These are phyloP conservation scores for Andrena praecox DNA, from an alignment of 2,888 invertebrate genomes.

Conservation along the genomic window DNA sequence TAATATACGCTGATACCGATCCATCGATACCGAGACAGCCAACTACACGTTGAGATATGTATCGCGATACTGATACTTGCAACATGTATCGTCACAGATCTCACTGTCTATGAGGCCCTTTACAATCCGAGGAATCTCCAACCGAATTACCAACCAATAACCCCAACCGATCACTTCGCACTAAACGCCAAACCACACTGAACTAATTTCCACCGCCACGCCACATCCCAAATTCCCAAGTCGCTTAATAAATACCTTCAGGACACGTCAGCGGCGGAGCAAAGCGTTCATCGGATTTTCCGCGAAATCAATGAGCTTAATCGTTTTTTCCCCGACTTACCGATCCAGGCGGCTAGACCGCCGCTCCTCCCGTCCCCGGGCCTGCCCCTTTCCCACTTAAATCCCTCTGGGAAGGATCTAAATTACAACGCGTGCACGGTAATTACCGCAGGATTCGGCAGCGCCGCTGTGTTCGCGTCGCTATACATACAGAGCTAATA, in stretches of 20 bases:
- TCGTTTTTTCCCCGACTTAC: slow-evolving; percentile 45
- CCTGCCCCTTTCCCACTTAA: slow-evolving; percentile 39
- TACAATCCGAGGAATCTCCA: too few relatives aligned
- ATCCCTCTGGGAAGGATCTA: slow-evolving; percentile 57
- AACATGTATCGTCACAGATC: too few relatives aligned
- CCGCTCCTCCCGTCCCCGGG: not conserved
- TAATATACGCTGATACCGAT: too few relatives aligned
- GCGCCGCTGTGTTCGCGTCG: slow-evolving; percentile 40
- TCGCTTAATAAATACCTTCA: not conserved
- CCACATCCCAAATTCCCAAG: not conserved
- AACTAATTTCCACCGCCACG: not conserved
- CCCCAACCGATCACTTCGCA: not conserved
- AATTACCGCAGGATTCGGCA: slow-evolving; percentile 68
- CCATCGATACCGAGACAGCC: too few relatives aligned
- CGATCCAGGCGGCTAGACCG: not conserved
- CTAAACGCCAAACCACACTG: not conserved
- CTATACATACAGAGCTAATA: slow-evolving; percentile 56
- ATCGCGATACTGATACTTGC: too few relatives aligned
- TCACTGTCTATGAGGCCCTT: too few relatives aligned
- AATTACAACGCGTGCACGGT: slow-evolving; percentile 65
- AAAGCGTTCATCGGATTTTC: slow-evolving; percentile 39
- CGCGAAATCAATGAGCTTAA: slow-evolving; percentile 53
- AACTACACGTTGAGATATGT: too few relatives aligned
- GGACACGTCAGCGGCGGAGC: not conserved
- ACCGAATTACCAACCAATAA: too few relatives aligned